phyloP scores from a whole-genome alignment of 1,140 invertebrate species.

The Lepidostoma basale region DNA sequence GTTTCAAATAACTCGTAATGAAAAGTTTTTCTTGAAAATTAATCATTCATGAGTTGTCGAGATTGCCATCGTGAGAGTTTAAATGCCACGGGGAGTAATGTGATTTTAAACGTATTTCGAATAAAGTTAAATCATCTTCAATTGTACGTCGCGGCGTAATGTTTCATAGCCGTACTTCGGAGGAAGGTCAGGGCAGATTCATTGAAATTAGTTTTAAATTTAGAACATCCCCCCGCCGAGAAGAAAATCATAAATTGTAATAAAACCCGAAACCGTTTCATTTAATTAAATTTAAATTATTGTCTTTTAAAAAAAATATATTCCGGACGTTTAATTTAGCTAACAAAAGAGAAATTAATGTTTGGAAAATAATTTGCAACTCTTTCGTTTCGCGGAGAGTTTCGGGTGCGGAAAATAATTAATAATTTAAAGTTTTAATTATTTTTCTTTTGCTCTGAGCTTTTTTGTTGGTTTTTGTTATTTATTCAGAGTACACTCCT shows the following conservation, averaged over 20 bases:
- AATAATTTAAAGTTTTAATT: no score
- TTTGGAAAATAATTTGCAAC: not conserved
- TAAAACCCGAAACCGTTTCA: slow-evolving; percentile 21
- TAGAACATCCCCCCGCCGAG: slow-evolving; percentile 13
- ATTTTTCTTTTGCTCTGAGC: no score
- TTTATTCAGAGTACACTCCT: no score
- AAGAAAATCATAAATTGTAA: slow-evolving; percentile 26
- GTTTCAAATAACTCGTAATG: no score
- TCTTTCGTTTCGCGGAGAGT: no score
- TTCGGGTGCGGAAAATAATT: no score
- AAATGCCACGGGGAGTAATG: not conserved
- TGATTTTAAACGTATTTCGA: slow-evolving; percentile 2
- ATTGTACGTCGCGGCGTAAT: slow-evolving; percentile 15
- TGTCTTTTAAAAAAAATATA: slow-evolving; percentile 20
- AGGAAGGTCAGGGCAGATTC: slow-evolving; percentile 10
- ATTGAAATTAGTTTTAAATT: slow-evolving; percentile 26
- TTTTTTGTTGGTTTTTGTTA: no score
- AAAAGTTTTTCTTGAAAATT: not conserved
- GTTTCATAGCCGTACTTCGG: slow-evolving; percentile 4
- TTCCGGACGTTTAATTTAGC: not conserved
- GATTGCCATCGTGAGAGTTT: not conserved
- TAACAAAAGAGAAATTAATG: not conserved
- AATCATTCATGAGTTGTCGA: not conserved
- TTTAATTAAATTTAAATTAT: slow-evolving; percentile 19
- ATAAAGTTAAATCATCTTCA: slow-evolving; percentile 18